phyloP scores from a whole-genome alignment of 2,888 invertebrate genomes.

The Drosophila anomalipes region DNA sequence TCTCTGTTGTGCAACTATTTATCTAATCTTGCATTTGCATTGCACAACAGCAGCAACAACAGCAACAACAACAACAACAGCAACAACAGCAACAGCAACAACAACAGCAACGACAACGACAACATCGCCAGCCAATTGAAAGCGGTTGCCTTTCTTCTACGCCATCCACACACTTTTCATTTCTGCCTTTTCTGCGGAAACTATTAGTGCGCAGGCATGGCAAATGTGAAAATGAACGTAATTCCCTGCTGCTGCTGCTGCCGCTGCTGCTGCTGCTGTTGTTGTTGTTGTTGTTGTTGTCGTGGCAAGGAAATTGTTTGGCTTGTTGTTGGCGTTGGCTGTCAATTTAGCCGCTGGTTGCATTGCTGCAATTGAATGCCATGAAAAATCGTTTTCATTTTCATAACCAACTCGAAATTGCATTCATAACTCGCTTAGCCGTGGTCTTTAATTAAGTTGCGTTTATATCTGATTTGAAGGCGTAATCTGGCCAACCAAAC shows the following conservation, averaged over 20 bases:
- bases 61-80: conserved; percentile 34
- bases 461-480: background rate
- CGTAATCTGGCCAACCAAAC: background rate
- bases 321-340: conserved; percentile 52
- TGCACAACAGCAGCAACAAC: conserved; percentile 41
- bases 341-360: conserved; percentile 50
- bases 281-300: background rate
- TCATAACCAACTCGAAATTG: conserved; percentile 59
- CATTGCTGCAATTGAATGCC: conserved; percentile 63
- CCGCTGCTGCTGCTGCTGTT: background rate
- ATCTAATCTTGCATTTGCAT: conserved; percentile 60
- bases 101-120: conserved; percentile 9
- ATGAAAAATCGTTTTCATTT: conserved; percentile 68
- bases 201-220: conserved; percentile 69
- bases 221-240: conserved; percentile 78
- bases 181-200: conserved; percentile 62
- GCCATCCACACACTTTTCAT: conserved; percentile 15
- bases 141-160: conserved; percentile 25
- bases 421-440: conserved; percentile 13
- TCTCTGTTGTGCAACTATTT: conserved; percentile 32
- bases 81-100: conserved; percentile 32
- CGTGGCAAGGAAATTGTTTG: conserved; percentile 61
- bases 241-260: conserved; percentile 46
- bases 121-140: conserved; percentile 47
- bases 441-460: conserved; percentile 17